These are phyloP conservation scores for Gastrophryne carolinensis DNA, from an alignment of 2,797 vertebrate genomes.

Conservation along the genomic window DNA sequence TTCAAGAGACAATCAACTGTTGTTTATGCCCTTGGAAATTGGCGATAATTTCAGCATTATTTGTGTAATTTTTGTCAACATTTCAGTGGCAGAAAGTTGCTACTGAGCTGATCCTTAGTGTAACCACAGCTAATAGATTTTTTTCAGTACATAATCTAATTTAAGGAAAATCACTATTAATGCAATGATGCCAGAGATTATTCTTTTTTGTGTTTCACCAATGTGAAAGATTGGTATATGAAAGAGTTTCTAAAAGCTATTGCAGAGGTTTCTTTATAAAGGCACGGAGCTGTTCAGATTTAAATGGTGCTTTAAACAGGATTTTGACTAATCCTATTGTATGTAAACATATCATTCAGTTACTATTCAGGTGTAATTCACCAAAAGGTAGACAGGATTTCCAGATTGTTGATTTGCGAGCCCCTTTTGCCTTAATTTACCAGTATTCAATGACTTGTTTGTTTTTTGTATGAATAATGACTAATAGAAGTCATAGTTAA, in stretches of 20 bases:
- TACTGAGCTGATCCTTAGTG: not conserved
- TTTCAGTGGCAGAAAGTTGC: not conserved
- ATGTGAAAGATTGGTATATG: not conserved
- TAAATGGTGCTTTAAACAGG: slow-evolving; percentile 34
- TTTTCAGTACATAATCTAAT: slow-evolving; percentile 10
- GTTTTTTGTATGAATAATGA: too few relatives aligned
- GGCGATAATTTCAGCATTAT: not conserved
- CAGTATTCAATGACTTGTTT: too few relatives aligned
- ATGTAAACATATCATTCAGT: not conserved
- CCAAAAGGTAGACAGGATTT: too few relatives aligned
- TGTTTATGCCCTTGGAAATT: slow-evolving; percentile 1
- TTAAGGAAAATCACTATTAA: slow-evolving; percentile 9
- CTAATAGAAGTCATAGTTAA: too few relatives aligned
- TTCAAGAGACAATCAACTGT: not conserved
- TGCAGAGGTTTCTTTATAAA: not conserved
- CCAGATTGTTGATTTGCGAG: too few relatives aligned
- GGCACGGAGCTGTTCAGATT: slow-evolving; percentile 25
- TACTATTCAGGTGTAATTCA: too few relatives aligned
- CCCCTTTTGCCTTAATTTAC: too few relatives aligned
- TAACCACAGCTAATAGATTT: not conserved
- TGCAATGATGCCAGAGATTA: slow-evolving; percentile 14
- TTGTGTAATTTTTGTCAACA: slow-evolving; percentile 6
- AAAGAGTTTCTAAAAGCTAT: not conserved
- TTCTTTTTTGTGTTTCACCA: not conserved
- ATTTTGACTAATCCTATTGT: too few relatives aligned